Conservation (phyloP, 2,113 vertebrate species). For the Gambusia holbrooki region DNA sequence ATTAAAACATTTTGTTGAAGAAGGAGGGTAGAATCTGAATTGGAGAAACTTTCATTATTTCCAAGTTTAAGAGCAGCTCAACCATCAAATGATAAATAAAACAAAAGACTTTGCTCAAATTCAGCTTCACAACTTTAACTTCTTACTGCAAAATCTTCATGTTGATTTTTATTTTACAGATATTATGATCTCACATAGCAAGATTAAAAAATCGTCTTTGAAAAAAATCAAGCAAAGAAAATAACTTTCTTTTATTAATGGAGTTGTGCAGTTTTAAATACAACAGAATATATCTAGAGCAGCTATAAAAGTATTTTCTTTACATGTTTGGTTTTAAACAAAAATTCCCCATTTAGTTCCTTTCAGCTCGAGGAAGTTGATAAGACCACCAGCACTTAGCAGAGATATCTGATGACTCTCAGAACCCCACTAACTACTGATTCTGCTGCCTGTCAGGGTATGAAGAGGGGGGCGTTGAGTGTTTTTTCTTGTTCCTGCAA, state of each 20-base stretch:
- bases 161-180: neutral
- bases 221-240: neutral
- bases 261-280: neutral
- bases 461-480: conserved; percentile 61
- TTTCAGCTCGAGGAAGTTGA: conserved; percentile 31
- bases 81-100: too few species aligned
- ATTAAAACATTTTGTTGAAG: too few species aligned
- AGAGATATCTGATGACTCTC: conserved; percentile 74
- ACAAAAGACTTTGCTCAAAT: too few species aligned
- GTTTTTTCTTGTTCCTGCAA: conserved; percentile 78
- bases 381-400: conserved; percentile 73
- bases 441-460: conserved; percentile 45
- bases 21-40: neutral
- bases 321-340: conserved; percentile 10
- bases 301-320: conserved; percentile 7
- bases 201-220: neutral
- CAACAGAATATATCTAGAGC: neutral
- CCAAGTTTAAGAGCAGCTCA: too few species aligned
- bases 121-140: neutral
- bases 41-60: neutral
- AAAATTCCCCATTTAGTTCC: conserved; percentile 36
- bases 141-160: neutral
- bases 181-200: neutral
- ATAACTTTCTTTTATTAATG: neutral
- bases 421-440: conserved; percentile 50